Percentiles rank a stretch among this genome's conserved stretches.
phyloP scores from a whole-genome alignment of 2,888 invertebrate species.

The Apomyelois bistriatella region DNA sequence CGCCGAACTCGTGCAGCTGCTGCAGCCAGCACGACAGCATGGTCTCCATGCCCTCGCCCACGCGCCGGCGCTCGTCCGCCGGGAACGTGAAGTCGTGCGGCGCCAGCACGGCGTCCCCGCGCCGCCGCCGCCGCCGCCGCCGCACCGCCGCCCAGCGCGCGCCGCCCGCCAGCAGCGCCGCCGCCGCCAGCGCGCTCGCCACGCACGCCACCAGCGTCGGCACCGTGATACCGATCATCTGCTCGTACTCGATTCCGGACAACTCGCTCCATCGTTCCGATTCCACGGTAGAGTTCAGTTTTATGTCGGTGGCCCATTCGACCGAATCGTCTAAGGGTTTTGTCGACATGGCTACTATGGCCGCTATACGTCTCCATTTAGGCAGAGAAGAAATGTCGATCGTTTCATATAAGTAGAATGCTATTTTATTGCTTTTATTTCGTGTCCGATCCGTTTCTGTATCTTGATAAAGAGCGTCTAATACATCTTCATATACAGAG shows the following conservation, averaged over 20 bases:
- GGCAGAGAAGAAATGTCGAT: slow-evolving; percentile 5
- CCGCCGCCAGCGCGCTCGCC: slow-evolving; percentile 23
- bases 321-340: slow-evolving; percentile 29
- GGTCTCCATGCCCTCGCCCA: slow-evolving; percentile 88
- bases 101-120: slow-evolving; percentile 37
- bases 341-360: slow-evolving; percentile 28
- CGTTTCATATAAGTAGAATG: slow-evolving; percentile 39
- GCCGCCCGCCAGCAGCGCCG: slow-evolving; percentile 20
- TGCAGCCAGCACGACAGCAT: slow-evolving; percentile 93
- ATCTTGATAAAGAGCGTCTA: slow-evolving; percentile 22
- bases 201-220: slow-evolving; percentile 21
- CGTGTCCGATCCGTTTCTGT: slow-evolving; percentile 16
- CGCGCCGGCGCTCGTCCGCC: slow-evolving; percentile 53
- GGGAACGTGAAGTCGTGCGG: slow-evolving; percentile 44
- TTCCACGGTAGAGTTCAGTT: slow-evolving; percentile 26
- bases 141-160: slow-evolving; percentile 31
- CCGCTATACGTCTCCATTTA: slow-evolving; percentile 35
- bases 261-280: slow-evolving; percentile 23
- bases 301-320: slow-evolving; percentile 33
- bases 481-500: slow-evolving; percentile 23
- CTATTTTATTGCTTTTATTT: slow-evolving; percentile 22
- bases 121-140: slow-evolving; percentile 36
- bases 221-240: slow-evolving; percentile 12
- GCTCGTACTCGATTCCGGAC: slow-evolving; percentile 13
- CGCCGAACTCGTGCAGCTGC: slow-evolving; percentile 90